Conservation (phyloP, 2,888 invertebrate species). For the Electrophaes corylata region DNA sequence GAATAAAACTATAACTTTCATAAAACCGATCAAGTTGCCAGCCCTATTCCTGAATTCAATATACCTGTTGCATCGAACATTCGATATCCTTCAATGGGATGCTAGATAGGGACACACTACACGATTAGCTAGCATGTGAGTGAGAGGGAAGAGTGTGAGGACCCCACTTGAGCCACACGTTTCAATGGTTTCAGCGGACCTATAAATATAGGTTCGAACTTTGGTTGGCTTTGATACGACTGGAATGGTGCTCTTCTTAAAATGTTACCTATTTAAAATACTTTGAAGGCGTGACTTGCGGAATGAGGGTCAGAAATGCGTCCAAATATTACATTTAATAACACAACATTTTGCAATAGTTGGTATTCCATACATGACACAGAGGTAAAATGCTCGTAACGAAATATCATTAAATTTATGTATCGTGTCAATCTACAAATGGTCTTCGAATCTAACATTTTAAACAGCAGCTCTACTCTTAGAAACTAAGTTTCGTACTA, state of each 20-base stretch:
- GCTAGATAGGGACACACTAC: constrained; percentile 53
- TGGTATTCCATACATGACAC: too few species aligned
- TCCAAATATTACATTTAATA: too few species aligned
- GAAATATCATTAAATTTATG: too few species aligned
- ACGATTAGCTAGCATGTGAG: constrained; percentile 39
- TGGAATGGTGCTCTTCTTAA: constrained; percentile 59
- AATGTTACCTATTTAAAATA: not conserved
- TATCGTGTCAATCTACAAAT: too few species aligned
- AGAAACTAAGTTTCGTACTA: too few species aligned
- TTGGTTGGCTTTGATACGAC: constrained; percentile 48
- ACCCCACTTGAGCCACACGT: constrained; percentile 77
- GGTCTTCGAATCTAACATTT: too few species aligned
- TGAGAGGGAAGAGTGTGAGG: constrained; percentile 63
- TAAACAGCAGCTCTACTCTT: too few species aligned
- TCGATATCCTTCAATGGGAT: constrained; percentile 82
- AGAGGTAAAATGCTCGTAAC: too few species aligned
- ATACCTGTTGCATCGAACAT: constrained; percentile 81
- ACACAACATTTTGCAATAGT: too few species aligned
- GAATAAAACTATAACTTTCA: not conserved
- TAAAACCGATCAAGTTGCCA: constrained; percentile 69
- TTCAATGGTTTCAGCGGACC: constrained; percentile 75
- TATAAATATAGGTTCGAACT: constrained; percentile 79
- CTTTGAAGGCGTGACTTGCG: not conserved
- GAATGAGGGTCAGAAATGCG: too few species aligned
- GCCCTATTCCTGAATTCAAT: constrained; percentile 77